Percentiles rank a stretch among this genome's conserved stretches.
phyloP scores from a whole-genome alignment of 1,140 invertebrate genomes.

The Centruroides sculpturatus region DNA sequence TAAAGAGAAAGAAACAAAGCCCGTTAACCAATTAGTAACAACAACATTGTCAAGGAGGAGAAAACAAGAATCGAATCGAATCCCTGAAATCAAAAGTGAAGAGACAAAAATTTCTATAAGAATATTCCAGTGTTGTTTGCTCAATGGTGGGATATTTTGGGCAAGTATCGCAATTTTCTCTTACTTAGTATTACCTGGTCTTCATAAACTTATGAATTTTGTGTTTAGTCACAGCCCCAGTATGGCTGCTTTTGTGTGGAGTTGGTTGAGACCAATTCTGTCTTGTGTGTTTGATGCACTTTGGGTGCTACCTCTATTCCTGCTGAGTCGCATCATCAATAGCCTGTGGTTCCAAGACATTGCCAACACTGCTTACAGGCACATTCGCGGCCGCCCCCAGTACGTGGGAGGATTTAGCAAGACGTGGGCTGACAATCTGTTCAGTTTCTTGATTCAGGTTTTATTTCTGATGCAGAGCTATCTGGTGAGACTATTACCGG shows the following conservation, averaged over 20 bases:
- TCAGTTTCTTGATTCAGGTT: conserved; percentile 70
- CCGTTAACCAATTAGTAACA: no score
- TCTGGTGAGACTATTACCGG: conserved; percentile 55
- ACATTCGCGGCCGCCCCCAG: conserved; percentile 61
- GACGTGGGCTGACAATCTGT: conserved; percentile 71
- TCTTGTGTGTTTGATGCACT: conserved; percentile 34
- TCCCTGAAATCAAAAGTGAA: no score
- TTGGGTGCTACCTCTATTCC: conserved; percentile 78
- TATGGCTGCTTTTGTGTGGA: background rate
- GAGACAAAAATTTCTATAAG: no score
- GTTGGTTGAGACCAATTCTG: background rate
- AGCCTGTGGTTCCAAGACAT: conserved; percentile 91
- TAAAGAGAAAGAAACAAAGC: no score
- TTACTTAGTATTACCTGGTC: background rate
- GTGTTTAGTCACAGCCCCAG: background rate
- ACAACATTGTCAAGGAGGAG: no score
- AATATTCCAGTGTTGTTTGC: background rate
- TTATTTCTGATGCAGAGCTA: conserved; percentile 41
- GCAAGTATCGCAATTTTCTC: background rate
- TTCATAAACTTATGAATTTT: background rate
- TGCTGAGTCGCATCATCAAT: conserved; percentile 76
- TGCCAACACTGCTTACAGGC: conserved; percentile 74
- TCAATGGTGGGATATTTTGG: background rate
- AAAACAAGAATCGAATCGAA: no score
- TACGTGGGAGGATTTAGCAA: conserved; percentile 62